Evolutionary conservation across 2,113 vertebrate species (phyloP), one percentile per base, ranked within the genome.

Genomic region (Lagopus muta): DNA sequence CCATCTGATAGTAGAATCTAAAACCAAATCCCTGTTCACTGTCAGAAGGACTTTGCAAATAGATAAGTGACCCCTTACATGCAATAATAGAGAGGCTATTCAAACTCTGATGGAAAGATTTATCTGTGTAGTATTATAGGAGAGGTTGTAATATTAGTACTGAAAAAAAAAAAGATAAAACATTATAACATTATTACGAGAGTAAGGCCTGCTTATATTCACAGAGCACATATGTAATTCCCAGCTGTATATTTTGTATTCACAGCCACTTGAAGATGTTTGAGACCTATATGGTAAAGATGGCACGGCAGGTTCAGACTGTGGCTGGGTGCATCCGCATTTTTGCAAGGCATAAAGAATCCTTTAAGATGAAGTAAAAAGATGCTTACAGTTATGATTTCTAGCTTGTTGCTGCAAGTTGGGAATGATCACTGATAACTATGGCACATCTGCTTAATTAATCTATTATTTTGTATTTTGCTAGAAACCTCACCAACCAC

Each of bases 401-500:
- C 30, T 67, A 74, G n/a, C 71, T 90, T 90, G 55, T 66, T 66
- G 64, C 80, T 70, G 28, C 79, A 82, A 48, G 38, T 73, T 57
- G 79, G 86, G 88, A 90, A 89, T 64, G 43, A 64, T 65, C 21
- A 24, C 60, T 69, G 79, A 52, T 84, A 42, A 75, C 80, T 43
- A 25, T 36, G 42, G 42, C 74, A 34, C 47, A 47, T 65, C 78
- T 91, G 83, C 92, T 88, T 48, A 92, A 93, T 96, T 97, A 96
- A 97, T 94, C 86, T 97, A 21, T 97, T 83, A 71, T 97, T 95
- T 97, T 97, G 89, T 97, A 91, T 98, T 97, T 97, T 86, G 95
- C 92, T 97, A 98, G 98, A 97, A 93, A 93, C 71, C 83, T 98
- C 97, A 88, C 97, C 97, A 91, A 96, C 95, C 87, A 96, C 98